Conservation (phyloP, 2,113 vertebrate genomes). For the Leptocoma aspasia region DNA sequence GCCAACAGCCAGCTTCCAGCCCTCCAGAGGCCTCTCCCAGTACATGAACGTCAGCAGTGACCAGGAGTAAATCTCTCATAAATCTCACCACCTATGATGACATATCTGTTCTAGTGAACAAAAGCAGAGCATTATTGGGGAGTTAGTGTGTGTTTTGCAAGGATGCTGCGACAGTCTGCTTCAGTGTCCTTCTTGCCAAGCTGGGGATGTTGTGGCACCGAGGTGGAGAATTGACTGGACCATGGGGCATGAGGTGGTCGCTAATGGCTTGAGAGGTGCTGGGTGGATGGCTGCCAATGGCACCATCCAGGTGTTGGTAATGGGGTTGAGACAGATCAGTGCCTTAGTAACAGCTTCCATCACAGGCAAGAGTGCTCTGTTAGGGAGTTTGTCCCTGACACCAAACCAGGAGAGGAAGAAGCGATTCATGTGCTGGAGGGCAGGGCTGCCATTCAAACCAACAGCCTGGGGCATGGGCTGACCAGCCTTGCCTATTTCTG, state of each 20-base stretch:
- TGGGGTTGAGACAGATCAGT: neutral
- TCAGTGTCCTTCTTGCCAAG: neutral
- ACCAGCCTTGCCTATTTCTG: neutral
- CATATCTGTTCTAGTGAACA: neutral
- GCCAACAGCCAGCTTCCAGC: neutral
- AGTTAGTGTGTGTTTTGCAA: neutral
- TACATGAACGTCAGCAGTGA: neutral
- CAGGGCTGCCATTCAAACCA: neutral
- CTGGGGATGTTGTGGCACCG: neutral
- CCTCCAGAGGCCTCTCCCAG: neutral
- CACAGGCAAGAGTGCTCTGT: fast-evolving
- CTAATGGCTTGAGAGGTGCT: neutral
- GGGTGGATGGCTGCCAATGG: fast-evolving
- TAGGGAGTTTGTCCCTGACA: fast-evolving
- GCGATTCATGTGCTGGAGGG: fast-evolving
- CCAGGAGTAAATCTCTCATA: neutral
- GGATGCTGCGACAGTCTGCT: neutral
- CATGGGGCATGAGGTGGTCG: neutral
- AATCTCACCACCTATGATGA: neutral
- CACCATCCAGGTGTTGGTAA: neutral
- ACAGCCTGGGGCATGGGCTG: neutral
- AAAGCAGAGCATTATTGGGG: neutral
- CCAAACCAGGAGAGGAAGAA: neutral
- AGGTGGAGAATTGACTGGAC: neutral
- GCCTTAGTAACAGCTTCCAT: neutral